These are phyloP conservation scores for Eretmocerus hayati DNA, from an alignment of 2,888 invertebrate genomes.

Conservation along the genomic window DNA sequence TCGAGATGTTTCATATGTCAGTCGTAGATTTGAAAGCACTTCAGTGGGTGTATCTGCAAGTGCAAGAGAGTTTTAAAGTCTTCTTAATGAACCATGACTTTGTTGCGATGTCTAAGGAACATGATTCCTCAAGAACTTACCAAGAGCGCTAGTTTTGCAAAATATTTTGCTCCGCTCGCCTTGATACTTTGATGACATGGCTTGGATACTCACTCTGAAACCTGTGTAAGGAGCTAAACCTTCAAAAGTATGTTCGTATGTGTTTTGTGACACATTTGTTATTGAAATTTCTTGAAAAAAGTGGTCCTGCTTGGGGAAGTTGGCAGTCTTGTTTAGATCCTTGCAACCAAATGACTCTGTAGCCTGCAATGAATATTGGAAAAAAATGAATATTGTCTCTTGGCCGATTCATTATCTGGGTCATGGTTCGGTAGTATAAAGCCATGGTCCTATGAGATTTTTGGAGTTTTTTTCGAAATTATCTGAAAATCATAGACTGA, in stretches of 20 bases:
- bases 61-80: no score
- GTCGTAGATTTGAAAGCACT: slow-evolving; percentile 18
- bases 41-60: slow-evolving; percentile 30
- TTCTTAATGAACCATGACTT: no score
- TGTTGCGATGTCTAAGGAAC: no score
- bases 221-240: slow-evolving; percentile 24
- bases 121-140: no score
- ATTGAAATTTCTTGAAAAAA: neutral
- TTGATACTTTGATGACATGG: slow-evolving; percentile 17
- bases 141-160: slow-evolving; percentile 11
- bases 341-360: slow-evolving; percentile 15
- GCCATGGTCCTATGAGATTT: no score
- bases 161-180: slow-evolving; percentile 1
- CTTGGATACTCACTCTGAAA: slow-evolving; percentile 24
- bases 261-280: neutral
- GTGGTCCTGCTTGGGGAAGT: neutral
- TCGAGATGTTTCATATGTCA: slow-evolving; percentile 5
- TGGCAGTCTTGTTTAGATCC: neutral
- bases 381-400: no score
- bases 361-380: slow-evolving; percentile 9
- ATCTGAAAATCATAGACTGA: no score
- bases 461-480: no score
- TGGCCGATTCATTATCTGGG: no score
- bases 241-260: slow-evolving; percentile 6
- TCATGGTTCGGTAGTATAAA: no score